phyloP scores from a whole-genome alignment of 2,113 vertebrate genomes.

The Oncorhynchus tshawytscha region DNA sequence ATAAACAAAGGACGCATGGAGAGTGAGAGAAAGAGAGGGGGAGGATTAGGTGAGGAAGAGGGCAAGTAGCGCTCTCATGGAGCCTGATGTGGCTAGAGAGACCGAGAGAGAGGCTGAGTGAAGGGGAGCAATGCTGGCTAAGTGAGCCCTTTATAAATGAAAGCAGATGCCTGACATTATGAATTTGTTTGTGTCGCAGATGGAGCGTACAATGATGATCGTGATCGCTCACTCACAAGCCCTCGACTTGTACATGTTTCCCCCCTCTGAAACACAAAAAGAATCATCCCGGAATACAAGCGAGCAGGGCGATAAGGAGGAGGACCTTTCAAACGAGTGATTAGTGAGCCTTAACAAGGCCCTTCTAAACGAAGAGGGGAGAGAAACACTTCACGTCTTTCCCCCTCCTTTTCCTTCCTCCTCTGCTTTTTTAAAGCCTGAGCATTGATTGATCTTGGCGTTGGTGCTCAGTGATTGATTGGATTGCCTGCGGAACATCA shows the following conservation, averaged over 20 bases:
- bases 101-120: slow-evolving; percentile 19
- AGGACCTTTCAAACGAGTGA: slow-evolving; percentile 53
- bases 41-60: slow-evolving; percentile 51
- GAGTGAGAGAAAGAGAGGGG: slow-evolving; percentile 28
- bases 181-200: slow-evolving; percentile 90
- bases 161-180: slow-evolving; percentile 97
- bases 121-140: slow-evolving; percentile 57
- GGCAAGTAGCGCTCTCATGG: slow-evolving; percentile 40
- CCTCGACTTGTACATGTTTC: slow-evolving; percentile 67
- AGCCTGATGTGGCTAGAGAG: slow-evolving; percentile 32
- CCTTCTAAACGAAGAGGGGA: slow-evolving; percentile 43
- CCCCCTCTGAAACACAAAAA: slow-evolving; percentile 25
- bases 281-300: slow-evolving; percentile 27
- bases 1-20: not conserved
- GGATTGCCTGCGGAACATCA: slow-evolving; percentile 68
- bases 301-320: slow-evolving; percentile 42
- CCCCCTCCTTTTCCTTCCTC: slow-evolving; percentile 24
- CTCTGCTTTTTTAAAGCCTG: slow-evolving; percentile 39
- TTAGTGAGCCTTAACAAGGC: slow-evolving; percentile 52
- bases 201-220: slow-evolving; percentile 89
- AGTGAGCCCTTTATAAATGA: slow-evolving; percentile 91
- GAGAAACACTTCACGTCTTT: slow-evolving; percentile 47
- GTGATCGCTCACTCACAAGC: slow-evolving; percentile 85
- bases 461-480: slow-evolving; percentile 71
- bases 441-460: slow-evolving; percentile 72